Evolutionary conservation across 2,113 vertebrate species (phyloP).

Genomic region (Limanda limanda): DNA sequence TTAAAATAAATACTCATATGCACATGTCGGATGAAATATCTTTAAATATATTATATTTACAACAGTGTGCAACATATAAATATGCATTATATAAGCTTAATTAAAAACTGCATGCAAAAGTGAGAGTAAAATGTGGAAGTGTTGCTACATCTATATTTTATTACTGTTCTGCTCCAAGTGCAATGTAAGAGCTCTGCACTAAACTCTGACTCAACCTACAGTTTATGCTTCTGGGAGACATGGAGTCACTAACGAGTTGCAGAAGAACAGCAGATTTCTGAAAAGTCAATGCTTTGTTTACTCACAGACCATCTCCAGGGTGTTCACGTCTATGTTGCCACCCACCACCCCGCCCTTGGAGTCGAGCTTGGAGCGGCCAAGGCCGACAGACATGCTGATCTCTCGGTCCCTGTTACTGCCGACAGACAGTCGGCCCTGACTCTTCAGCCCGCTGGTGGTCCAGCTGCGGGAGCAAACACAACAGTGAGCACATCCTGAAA

Average conservation of each 20-base stretch:
- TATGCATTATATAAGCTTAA: background rate
- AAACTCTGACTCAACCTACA: constrained; percentile 20
- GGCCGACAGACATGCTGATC: constrained; percentile 97
- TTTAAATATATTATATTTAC: background rate
- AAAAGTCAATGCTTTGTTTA: constrained; percentile 53
- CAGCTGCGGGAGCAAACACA: constrained; percentile 83
- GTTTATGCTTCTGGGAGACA: constrained; percentile 5
- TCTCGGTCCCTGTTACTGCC: constrained; percentile 96
- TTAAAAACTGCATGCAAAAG: background rate
- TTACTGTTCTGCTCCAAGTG: background rate
- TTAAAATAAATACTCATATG: no score
- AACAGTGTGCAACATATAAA: background rate
- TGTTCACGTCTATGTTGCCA: constrained; percentile 98
- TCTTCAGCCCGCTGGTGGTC: constrained; percentile 99
- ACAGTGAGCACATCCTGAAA: constrained; percentile 16
- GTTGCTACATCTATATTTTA: background rate
- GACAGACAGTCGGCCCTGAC: constrained; percentile 96
- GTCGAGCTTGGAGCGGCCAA: constrained; percentile 96
- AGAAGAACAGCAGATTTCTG: constrained; percentile 31
- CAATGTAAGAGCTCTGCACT: constrained; percentile 10
- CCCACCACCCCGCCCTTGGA: constrained; percentile 98
- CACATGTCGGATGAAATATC: background rate
- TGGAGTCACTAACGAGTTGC: constrained; percentile 34
- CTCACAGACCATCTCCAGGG: constrained; percentile 99
- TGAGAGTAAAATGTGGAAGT: background rate